phyloP scores from a whole-genome alignment of 2,797 vertebrate species.

The Cuculus canorus region DNA sequence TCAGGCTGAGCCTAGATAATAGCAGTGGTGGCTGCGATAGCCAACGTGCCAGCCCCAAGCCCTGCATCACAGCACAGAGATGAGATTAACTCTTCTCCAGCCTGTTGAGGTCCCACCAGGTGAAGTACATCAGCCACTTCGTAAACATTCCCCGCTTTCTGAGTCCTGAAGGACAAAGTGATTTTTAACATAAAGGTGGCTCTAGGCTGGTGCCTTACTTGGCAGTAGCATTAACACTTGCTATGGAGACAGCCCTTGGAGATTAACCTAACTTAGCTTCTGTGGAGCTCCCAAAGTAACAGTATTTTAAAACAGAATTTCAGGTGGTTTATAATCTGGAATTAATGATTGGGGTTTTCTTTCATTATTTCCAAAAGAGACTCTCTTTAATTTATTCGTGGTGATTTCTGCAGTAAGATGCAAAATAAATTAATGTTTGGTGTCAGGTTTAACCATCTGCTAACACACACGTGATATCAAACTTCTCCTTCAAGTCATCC shows the following conservation, averaged over 20 bases:
- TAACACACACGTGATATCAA: neutral
- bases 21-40: rapidly evolving
- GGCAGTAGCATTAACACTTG: rapidly evolving
- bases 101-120: too few species aligned
- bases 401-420: neutral
- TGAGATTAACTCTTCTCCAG: rapidly evolving
- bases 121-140: neutral
- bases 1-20: neutral
- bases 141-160: neutral
- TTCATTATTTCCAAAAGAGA: neutral
- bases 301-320: rapidly evolving
- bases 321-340: neutral
- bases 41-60: rapidly evolving
- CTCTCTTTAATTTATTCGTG: neutral
- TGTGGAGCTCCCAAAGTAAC: neutral
- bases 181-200: rapidly evolving
- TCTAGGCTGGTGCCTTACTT: neutral
- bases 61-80: neutral
- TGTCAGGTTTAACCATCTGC: constrained; percentile 54
- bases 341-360: neutral
- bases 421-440: constrained; percentile 6
- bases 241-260: neutral
- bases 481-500: neutral
- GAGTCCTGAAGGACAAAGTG: neutral
- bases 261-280: rapidly evolving